Conservation (phyloP, 1,140 invertebrate genomes). For the Drosophila pallidifrons region DNA sequence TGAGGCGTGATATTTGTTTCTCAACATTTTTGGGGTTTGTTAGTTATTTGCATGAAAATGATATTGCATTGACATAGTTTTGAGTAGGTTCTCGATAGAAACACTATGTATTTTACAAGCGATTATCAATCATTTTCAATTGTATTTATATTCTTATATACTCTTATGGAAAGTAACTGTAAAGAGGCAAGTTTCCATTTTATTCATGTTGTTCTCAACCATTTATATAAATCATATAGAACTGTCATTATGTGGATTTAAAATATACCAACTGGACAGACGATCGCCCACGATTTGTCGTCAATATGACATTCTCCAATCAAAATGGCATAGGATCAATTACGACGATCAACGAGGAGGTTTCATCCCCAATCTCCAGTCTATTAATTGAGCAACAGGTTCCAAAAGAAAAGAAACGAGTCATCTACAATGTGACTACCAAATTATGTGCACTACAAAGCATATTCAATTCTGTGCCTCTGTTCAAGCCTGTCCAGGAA, state of each 20-base stretch:
- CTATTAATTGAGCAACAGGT: constrained; percentile 51
- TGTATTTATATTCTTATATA: constrained; percentile 28
- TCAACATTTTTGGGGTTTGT: not conserved
- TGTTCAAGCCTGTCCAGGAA: constrained; percentile 69
- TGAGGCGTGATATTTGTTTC: constrained; percentile 14
- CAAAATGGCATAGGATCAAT: constrained; percentile 53
- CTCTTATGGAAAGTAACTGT: constrained; percentile 16
- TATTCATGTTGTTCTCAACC: not conserved
- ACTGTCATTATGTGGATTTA: constrained; percentile 55
- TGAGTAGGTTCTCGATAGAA: constrained; percentile 1
- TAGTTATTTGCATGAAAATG: not conserved
- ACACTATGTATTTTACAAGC: constrained; percentile 23
- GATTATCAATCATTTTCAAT: not conserved
- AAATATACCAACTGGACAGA: constrained; percentile 70
- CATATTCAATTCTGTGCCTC: constrained; percentile 63
- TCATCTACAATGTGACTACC: constrained; percentile 67
- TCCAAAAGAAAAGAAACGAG: constrained; percentile 36
- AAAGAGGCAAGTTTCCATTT: constrained; percentile 53
- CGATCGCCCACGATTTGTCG: constrained; percentile 57
- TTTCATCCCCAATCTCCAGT: constrained; percentile 52
- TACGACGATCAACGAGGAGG: constrained; percentile 64
- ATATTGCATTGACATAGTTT: not conserved
- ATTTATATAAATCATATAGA: constrained; percentile 32
- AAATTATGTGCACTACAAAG: constrained; percentile 61
- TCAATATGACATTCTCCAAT: constrained; percentile 74